These are phyloP conservation scores for Idaea dimidiata DNA, from an alignment of 2,888 invertebrate genomes.

Conservation along the genomic window DNA sequence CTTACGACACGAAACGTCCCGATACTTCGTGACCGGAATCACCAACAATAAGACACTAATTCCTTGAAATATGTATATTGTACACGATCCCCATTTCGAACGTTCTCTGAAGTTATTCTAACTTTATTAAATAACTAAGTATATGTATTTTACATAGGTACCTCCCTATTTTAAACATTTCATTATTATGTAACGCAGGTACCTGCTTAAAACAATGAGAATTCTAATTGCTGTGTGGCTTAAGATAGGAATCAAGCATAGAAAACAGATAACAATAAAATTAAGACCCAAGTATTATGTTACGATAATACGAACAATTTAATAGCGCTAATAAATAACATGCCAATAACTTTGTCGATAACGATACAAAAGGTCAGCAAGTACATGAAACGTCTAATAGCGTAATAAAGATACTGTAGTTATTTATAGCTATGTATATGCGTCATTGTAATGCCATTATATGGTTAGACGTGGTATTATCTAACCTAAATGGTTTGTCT, in stretches of 20 bases:
- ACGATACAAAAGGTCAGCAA: conserved; percentile 51
- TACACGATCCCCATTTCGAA: conserved; percentile 14
- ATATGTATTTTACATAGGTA: too few species aligned
- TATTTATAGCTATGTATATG: conserved; percentile 33
- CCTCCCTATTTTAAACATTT: neutral
- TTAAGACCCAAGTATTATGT: neutral
- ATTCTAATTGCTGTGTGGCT: neutral
- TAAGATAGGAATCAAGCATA: neutral
- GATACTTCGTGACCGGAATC: conserved; percentile 62
- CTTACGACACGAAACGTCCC: conserved; percentile 65
- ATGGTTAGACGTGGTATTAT: conserved; percentile 33
- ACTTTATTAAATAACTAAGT: too few species aligned
- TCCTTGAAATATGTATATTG: conserved; percentile 17
- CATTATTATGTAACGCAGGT: neutral
- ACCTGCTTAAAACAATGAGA: neutral
- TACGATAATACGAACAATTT: conserved; percentile 38
- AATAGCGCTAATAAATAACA: conserved; percentile 12
- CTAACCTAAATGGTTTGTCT: conserved; percentile 28
- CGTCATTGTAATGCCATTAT: conserved; percentile 29
- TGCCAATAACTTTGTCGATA: conserved; percentile 46
- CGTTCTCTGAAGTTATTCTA: neutral
- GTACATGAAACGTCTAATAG: conserved; percentile 37
- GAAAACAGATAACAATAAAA: neutral
- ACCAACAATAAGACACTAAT: neutral
- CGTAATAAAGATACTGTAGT: conserved; percentile 36